phyloP scores from a whole-genome alignment of 1,140 invertebrate species.

The Trachymyrmex cornetzi region DNA sequence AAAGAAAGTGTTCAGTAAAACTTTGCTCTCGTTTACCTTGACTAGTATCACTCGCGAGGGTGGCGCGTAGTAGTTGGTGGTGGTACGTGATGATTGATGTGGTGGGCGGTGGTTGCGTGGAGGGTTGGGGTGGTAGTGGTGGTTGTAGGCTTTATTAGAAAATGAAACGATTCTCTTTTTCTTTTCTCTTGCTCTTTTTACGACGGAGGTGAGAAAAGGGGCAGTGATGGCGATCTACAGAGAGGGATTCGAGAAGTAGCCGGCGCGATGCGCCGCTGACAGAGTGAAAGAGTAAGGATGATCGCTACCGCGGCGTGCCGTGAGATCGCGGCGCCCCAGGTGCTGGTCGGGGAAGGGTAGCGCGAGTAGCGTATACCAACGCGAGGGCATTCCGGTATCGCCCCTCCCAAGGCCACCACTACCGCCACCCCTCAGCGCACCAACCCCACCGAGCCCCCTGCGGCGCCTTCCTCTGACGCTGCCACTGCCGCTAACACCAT shows the following conservation, averaged over 20 bases:
- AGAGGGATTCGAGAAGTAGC: constrained; percentile 93
- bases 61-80: constrained; percentile 82
- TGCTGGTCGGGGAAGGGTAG: constrained; percentile 97
- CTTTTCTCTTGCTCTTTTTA: constrained; percentile 19
- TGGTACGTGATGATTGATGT: constrained; percentile 80
- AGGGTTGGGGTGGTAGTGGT: constrained; percentile 77
- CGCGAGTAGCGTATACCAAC: constrained; percentile 96
- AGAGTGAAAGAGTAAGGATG: constrained; percentile 86
- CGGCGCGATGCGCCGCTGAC: constrained; percentile 89
- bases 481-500: constrained; percentile 84
- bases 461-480: constrained; percentile 84
- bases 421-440: constrained; percentile 85
- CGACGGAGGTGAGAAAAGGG: constrained; percentile 33
- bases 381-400: constrained; percentile 89
- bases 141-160: constrained; percentile 73
- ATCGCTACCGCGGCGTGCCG: constrained; percentile 89
- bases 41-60: constrained; percentile 84
- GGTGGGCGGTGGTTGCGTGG: constrained; percentile 79
- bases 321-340: constrained; percentile 93
- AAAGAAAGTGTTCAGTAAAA: constrained; percentile 71
- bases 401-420: constrained; percentile 85
- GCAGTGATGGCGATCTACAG: constrained; percentile 73
- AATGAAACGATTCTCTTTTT: constrained; percentile 54
- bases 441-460: constrained; percentile 85
- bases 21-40: constrained; percentile 83